Evolutionary conservation across 1,140 invertebrate genomes (phyloP), one percentile per base, ranked within the genome.

Genomic region (Akabosia matsudoensis): DNA sequence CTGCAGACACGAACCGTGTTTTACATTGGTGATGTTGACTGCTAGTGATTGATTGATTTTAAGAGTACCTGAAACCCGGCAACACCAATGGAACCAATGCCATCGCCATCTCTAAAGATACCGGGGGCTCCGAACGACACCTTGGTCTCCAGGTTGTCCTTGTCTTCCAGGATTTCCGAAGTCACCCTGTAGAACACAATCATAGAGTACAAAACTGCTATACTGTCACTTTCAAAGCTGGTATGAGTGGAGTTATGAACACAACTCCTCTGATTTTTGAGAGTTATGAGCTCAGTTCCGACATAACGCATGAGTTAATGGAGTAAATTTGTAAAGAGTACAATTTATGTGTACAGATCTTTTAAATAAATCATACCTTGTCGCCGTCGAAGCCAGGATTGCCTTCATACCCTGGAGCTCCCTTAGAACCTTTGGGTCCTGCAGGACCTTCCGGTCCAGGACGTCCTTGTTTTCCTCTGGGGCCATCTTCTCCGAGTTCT

Each of bases 331-430:
- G 61, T 74, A 10, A 51, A 51, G n/a, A 51, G 7, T 61, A 56
- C 22, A n/a, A n/a, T n/a, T 24, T 18, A 30, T 56, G 30, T 45
- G 18, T 45, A 45, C 18, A 45, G 37, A 45, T 45, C 7, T 28
- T 71, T 14, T n/a, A n/a, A n/a, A 22, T 33, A 72, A 13, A 4
- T 52, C n/a, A 28, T 74, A 77, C 76, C 76, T 67, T 67, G 31
- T 28, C 71, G 1, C 76, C 76, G 34, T 77, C 33, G 28, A 31
- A 37, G 33, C 76, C 76, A 37, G 24, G 51, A 2, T 26, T 31
- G n/a, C 71, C 70, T 70, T 52, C 78, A 33, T 77, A 76, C 52
- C 79, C 79, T 16, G 79, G 79, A 14, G 79, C 79, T 18, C 79
- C 79, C 37, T 80, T 79, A 7, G 33, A 45, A 22, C 31, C 70